Conservation (phyloP, 2,113 vertebrate species). For the Pangasianodon gigas region DNA sequence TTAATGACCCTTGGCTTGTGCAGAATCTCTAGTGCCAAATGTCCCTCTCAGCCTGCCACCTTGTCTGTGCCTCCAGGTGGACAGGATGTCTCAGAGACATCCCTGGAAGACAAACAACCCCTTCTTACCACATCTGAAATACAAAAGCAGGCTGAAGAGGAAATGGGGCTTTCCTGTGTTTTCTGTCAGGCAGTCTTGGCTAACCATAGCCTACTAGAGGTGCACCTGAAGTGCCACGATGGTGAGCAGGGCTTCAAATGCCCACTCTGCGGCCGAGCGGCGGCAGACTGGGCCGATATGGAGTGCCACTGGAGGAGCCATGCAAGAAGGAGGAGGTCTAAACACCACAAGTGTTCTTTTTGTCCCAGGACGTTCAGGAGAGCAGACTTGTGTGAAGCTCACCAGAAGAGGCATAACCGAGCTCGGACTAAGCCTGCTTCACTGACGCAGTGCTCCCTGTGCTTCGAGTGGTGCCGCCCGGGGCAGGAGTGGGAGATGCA, state of each 20-base stretch:
- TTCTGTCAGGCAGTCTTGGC: slow-evolving; percentile 24
- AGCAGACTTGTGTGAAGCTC: slow-evolving; percentile 46
- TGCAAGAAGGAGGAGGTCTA: slow-evolving; percentile 28
- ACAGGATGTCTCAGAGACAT: slow-evolving; percentile 40
- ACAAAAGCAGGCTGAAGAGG: slow-evolving; percentile 33
- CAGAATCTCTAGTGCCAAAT: slow-evolving; percentile 60
- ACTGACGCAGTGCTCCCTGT: slow-evolving; percentile 34
- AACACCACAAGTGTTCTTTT: slow-evolving; percentile 47
- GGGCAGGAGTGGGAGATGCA: slow-evolving; percentile 51
- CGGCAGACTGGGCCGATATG: slow-evolving; percentile 61
- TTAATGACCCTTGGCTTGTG: slow-evolving; percentile 70
- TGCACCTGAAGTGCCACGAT: slow-evolving; percentile 46
- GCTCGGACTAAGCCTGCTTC: not conserved
- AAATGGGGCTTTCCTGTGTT: slow-evolving; percentile 26
- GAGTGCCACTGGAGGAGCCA: slow-evolving; percentile 63
- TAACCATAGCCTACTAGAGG: slow-evolving; percentile 43
- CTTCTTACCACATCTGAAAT: not conserved
- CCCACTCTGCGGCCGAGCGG: slow-evolving; percentile 54
- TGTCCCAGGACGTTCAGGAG: slow-evolving; percentile 53
- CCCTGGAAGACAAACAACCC: not conserved
- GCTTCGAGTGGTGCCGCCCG: slow-evolving; percentile 51
- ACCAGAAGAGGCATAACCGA: slow-evolving; percentile 41
- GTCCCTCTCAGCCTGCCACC: slow-evolving; percentile 26
- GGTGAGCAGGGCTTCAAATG: slow-evolving; percentile 54
- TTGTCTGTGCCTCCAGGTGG: slow-evolving; percentile 3